These are phyloP conservation scores for Ametastegia equiseti DNA, from an alignment of 2,888 invertebrate species.

Conservation along the genomic window DNA sequence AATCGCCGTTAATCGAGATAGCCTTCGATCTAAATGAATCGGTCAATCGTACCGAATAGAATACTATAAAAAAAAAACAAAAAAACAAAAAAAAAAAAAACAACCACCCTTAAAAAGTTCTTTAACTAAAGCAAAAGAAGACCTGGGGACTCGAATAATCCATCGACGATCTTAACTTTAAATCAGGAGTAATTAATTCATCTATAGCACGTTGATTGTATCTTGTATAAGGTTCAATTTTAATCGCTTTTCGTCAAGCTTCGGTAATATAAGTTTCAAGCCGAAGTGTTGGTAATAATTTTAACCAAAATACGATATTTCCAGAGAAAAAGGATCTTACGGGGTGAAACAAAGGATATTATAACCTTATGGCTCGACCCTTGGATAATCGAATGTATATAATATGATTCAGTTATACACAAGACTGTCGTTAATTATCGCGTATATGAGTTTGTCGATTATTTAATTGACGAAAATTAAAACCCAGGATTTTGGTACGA, in stretches of 20 bases:
- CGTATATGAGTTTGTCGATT: background rate
- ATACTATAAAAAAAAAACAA: too few relatives aligned
- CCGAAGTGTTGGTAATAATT: background rate
- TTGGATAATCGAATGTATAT: background rate
- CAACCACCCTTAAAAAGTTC: background rate
- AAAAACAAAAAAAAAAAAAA: too few relatives aligned
- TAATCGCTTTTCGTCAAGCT: background rate
- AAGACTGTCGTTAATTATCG: background rate
- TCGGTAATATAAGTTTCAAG: background rate
- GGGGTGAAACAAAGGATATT: background rate
- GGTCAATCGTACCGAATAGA: background rate
- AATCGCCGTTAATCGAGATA: conserved; percentile 5
- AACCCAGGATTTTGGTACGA: background rate
- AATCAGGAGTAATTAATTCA: background rate
- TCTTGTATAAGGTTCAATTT: background rate
- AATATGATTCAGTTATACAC: background rate
- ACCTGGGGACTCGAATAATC: background rate
- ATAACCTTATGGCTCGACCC: too few relatives aligned
- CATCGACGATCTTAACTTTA: background rate
- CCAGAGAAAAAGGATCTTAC: background rate
- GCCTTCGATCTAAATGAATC: background rate
- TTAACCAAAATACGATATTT: background rate
- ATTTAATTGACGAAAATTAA: background rate
- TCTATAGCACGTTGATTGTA: background rate
- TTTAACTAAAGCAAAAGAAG: too few relatives aligned